Base-by-base conservation (phyloP, 2,888 invertebrate species). In the Alsophila aescularia region DNA sequence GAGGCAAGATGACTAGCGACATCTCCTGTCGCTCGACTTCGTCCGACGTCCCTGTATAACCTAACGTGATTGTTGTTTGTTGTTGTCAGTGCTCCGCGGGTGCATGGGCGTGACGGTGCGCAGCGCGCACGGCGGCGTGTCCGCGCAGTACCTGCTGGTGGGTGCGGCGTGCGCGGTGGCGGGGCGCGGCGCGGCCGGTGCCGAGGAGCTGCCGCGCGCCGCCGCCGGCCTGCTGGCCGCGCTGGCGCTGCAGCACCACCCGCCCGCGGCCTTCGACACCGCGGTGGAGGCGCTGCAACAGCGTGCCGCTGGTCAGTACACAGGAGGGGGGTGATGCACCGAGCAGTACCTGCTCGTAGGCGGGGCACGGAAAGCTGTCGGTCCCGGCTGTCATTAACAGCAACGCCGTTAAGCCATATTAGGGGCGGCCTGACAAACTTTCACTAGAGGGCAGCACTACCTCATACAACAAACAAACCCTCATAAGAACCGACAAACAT, bases 81-180 rank as follows among this genome's bases (percentile, higher is more conserved):
- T n/a, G n/a, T n/a, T n/a, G n/a, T 37, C 64, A 84, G 88, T 85
- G 10, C 73, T 88, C 13, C 87, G 89, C 60, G 80, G 73, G 27
- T 83, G 85, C 69, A 83, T 83, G 80, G 89, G 88, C 37, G 73
- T 85, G 29, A 76, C 86, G 13, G 85, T 87, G 15, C 85, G 91
- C 56, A 81, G 83, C 61, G 80, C 85, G 56, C 71, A 74, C 73
- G 76, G 80, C 12, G 83, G 92, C 31, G 84, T 93, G 14, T 81
- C 90, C 1, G 93, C 93, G 53, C 94, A 93, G 70, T 95, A 94
- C 77, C 75, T 85, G 45, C 80, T 95, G 59, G 90, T 94, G 57
- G 93, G 93, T 1, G 81, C 94, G 65, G 93, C 96, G 45, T 96
- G 96, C 77, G 93, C 94, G 10, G 92, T 96, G 64, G 96, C 96